phyloP scores from a whole-genome alignment of 2,113 vertebrate species.

The Hymenochirus boettgeri region DNA sequence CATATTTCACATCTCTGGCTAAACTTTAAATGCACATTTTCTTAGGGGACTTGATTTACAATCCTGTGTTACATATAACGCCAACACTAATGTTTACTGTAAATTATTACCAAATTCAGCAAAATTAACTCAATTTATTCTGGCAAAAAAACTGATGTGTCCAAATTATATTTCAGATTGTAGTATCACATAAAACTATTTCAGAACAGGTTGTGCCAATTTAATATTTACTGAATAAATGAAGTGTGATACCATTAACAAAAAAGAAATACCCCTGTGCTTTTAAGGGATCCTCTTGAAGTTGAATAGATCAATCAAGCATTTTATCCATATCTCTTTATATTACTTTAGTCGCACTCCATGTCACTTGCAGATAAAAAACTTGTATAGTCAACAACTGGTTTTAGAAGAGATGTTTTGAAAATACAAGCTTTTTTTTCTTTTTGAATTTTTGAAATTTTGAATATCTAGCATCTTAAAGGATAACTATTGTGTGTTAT shows the following conservation, averaged over 20 bases:
- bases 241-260: slow-evolving; percentile 18
- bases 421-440: too few relatives aligned
- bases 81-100: slow-evolving; percentile 34
- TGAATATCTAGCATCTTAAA: too few relatives aligned
- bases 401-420: too few relatives aligned
- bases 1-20: slow-evolving; percentile 22
- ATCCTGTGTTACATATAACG: slow-evolving; percentile 28
- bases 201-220: not conserved
- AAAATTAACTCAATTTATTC: slow-evolving; percentile 11
- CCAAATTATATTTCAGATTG: slow-evolving; percentile 17
- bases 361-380: too few relatives aligned
- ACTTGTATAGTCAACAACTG: too few relatives aligned
- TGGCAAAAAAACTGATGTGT: slow-evolving; percentile 16
- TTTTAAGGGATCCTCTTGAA: too few relatives aligned
- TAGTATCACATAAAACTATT: slow-evolving; percentile 9
- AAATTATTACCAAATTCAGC: slow-evolving; percentile 28
- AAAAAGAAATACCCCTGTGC: too few relatives aligned
- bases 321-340: too few relatives aligned
- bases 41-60: slow-evolving; percentile 35
- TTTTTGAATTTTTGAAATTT: too few relatives aligned
- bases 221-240: slow-evolving; percentile 31
- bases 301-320: too few relatives aligned
- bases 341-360: too few relatives aligned
- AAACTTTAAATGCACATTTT: slow-evolving; percentile 23
- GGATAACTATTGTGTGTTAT: too few relatives aligned